phyloP scores from a whole-genome alignment of 2,113 vertebrate species.

The Platysternon megacephalum region DNA sequence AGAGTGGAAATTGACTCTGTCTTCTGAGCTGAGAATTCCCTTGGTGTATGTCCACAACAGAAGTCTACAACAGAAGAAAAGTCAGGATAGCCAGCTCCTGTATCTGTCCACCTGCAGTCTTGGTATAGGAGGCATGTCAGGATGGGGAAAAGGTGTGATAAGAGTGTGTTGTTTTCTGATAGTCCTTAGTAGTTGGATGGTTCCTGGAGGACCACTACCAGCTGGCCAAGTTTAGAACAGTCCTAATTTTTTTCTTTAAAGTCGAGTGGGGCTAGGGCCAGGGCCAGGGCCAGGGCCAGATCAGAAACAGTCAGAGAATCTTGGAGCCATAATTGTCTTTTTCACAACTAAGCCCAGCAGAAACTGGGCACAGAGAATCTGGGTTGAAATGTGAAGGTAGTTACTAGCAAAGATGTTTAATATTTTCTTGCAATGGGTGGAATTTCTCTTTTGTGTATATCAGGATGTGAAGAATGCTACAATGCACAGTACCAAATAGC shows the following conservation, averaged over 20 bases:
- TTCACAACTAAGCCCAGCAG: conserved; percentile 53
- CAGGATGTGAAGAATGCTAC: not conserved
- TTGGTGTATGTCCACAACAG: not conserved
- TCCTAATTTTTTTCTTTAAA: not conserved
- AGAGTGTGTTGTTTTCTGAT: not conserved
- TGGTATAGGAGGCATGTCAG: not conserved
- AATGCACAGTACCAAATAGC: not conserved
- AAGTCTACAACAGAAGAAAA: conserved; percentile 17
- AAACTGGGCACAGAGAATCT: conserved; percentile 8
- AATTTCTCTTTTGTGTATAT: conserved; percentile 7
- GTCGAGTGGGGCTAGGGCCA: not conserved
- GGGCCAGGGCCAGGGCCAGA: conserved; percentile 23
- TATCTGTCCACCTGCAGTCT: not conserved
- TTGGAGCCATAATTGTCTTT: conserved; percentile 37
- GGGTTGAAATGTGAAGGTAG: conserved; percentile 42
- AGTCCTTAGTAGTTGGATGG: not conserved
- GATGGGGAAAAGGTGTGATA: not conserved
- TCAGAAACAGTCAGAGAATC: conserved; percentile 33
- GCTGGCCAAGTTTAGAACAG: not conserved
- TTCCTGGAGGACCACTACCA: not conserved
- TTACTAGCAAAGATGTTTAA: conserved; percentile 39
- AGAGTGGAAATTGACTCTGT: not conserved
- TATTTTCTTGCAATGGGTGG: conserved; percentile 25
- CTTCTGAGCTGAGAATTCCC: not conserved
- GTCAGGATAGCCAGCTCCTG: not conserved